Conservation (phyloP, 2,113 vertebrate species). For the Myotis lucifugus region DNA sequence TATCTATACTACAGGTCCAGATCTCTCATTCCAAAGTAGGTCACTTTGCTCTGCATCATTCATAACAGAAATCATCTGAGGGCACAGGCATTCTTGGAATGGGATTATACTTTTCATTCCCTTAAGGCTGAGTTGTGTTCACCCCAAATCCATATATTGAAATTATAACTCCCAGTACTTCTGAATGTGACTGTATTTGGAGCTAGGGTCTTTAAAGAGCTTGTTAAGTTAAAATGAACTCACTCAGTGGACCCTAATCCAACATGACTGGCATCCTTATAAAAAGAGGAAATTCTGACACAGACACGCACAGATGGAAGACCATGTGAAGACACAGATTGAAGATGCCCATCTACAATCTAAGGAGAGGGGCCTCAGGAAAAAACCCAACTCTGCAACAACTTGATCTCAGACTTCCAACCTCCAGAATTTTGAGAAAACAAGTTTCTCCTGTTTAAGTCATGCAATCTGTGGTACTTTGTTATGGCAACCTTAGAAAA, state of each 20-base stretch:
- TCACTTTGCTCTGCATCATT: neutral
- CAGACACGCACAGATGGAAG: neutral
- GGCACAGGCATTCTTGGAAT: neutral
- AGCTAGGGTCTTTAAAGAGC: neutral
- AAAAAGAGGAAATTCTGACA: neutral
- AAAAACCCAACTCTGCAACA: neutral
- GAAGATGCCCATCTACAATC: neutral
- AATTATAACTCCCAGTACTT: neutral
- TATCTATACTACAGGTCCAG: neutral
- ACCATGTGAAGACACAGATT: neutral
- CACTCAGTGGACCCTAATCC: neutral
- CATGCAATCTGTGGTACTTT: neutral
- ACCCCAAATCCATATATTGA: neutral
- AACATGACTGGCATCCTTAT: neutral
- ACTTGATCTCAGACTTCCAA: neutral
- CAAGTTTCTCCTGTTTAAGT: slow-evolving; percentile 30
- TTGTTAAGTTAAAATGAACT: slow-evolving; percentile 9
- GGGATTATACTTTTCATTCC: neutral
- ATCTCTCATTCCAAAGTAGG: neutral
- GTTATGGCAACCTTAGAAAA: slow-evolving; percentile 7
- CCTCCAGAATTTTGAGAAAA: neutral
- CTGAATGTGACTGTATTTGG: neutral
- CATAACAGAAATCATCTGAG: neutral
- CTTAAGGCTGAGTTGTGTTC: neutral
- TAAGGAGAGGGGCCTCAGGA: neutral